These are phyloP conservation scores for Aphelinus atriplicis DNA, from an alignment of 1,140 invertebrate species.

Conservation along the genomic window DNA sequence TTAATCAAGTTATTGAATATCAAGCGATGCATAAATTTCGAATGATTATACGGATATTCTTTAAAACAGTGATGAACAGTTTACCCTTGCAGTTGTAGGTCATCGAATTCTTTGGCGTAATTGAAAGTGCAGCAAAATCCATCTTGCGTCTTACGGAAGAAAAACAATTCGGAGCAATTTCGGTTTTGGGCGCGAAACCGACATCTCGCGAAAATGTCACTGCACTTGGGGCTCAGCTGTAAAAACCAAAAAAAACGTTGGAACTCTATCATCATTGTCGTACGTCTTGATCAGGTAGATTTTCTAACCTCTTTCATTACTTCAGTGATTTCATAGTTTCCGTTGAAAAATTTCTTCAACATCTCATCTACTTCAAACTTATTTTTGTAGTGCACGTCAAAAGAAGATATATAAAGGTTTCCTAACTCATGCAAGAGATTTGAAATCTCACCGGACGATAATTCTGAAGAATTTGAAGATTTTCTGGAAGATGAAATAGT, in stretches of 20 bases:
- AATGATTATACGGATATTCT: too few relatives aligned
- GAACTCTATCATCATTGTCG: too few relatives aligned
- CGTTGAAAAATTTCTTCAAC: constrained; percentile 31
- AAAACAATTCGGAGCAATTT: constrained; percentile 65
- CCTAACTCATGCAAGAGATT: constrained; percentile 39
- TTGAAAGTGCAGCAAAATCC: constrained; percentile 73
- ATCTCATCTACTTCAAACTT: constrained; percentile 29
- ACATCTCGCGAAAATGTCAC: constrained; percentile 64
- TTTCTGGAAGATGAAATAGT: too few relatives aligned
- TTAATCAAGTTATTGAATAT: too few relatives aligned
- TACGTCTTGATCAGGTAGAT: too few relatives aligned
- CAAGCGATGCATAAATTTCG: too few relatives aligned
- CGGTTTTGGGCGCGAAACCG: constrained; percentile 54
- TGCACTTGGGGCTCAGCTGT: constrained; percentile 68
- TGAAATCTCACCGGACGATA: constrained; percentile 28
- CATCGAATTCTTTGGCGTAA: constrained; percentile 55
- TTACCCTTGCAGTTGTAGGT: constrained; percentile 40
- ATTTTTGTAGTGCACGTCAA: not conserved
- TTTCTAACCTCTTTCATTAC: constrained; percentile 41
- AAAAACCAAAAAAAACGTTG: not conserved
- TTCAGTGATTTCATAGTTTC: constrained; percentile 35
- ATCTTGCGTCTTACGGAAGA: constrained; percentile 63
- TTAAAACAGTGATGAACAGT: too few relatives aligned
- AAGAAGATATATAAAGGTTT: constrained; percentile 36
- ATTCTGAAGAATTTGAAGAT: constrained; percentile 32